Base-by-base conservation (phyloP, 1,140 invertebrate genomes). In the Microplitis demolitor region DNA sequence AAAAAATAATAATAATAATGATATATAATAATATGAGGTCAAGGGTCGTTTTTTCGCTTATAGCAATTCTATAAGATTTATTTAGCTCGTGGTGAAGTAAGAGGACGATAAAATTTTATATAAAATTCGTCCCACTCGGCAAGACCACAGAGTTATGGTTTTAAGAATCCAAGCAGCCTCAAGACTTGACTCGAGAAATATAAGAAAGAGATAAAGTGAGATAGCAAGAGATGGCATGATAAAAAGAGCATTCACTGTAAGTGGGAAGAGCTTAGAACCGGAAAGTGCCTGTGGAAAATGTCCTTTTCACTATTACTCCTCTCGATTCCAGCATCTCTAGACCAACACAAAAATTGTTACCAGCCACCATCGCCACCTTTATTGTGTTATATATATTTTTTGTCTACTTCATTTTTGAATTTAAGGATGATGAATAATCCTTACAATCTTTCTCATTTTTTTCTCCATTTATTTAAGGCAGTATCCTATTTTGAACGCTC, bases 261-360 rank as follows among this genome's bases (percentile, higher is more conserved):
- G 60, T 50, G 56, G 33, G 72, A 70, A 58, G 71, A 76, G 66
- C 67, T 60, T 71, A 73, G 45, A 45, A 69, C 63, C 53, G 73
- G 62, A 70, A 69, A 76, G 73, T 70, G 50, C 72, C 70, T 70
- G 31, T 45, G 50, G 68, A 74, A 78, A 72, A 78, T 54, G 69
- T 74, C 58, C 60, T 70, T 72, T 74, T 76, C 68, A 71, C 69
- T 64, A 64, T 74, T 66, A 54, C 66, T 71, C 63, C 56, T 61
- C 72, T 62, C 67, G 54, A 73, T 73, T 58, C 72, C 13, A 67
- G 2, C 39, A 5, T 67, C 66, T 53, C 34, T 31, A 31, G 31
- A 50, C 39, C 39, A 53, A 67, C 66, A 67, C 50, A 33, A 67
- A 24, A 67, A 67, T 67, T 67, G 66, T 51, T 67, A 31, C 50